These are phyloP conservation scores for Pegoplata infirma DNA, from an alignment of 2,888 invertebrate genomes.

Conservation along the genomic window DNA sequence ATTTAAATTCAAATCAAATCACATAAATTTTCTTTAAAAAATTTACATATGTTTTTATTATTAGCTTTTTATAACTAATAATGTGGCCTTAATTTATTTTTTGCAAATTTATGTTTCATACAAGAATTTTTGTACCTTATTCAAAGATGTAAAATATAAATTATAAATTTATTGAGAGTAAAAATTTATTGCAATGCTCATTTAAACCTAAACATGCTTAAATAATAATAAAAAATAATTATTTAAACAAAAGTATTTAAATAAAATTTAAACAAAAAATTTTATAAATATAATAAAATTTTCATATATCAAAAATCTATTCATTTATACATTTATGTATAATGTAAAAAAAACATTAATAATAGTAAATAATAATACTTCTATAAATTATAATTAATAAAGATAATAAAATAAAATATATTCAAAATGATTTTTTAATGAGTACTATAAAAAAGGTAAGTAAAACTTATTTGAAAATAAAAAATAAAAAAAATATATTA, in stretches of 20 bases:
- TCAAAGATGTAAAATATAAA: conserved; percentile 40
- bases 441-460: conserved; percentile 14
- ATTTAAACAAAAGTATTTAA: conserved; percentile 15
- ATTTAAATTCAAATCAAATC: no score
- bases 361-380: conserved; percentile 29
- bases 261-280: conserved; percentile 10
- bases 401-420: conserved; percentile 20
- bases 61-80: conserved; percentile 37
- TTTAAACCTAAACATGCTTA: conserved; percentile 48
- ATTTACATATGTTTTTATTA: no score
- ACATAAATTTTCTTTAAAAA: no score
- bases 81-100: conserved; percentile 40
- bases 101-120: conserved; percentile 44
- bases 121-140: conserved; percentile 50
- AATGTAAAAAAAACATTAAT: conserved; percentile 36
- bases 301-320: conserved; percentile 56
- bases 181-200: conserved; percentile 49
- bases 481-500: no score
- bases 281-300: conserved; percentile 24
- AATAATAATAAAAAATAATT: conserved; percentile 35
- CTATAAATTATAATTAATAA: conserved; percentile 38
- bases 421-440: neutral
- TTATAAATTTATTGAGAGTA: conserved; percentile 45
- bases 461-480: neutral
- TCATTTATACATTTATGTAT: conserved; percentile 49